Base-by-base conservation (phyloP, 2,888 invertebrate species). In the Erannis defoliaria region DNA sequence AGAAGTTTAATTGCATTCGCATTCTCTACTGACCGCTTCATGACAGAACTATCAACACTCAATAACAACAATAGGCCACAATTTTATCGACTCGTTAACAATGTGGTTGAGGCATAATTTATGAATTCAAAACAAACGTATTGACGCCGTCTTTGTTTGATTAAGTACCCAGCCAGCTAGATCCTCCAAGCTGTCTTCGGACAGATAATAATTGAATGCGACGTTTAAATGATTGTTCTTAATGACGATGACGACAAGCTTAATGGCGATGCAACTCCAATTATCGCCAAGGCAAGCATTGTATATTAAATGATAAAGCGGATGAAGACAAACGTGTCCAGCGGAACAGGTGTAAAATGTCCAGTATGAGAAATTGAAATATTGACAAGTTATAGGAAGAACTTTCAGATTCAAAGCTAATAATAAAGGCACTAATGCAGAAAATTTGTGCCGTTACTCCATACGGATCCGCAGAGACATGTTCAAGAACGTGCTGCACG, bases 401-500 rank as follows among this genome's bases (percentile, higher is more conserved):
- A 66, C 70, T 80, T 76, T 69, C 72, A 73, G 55, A 70, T 71
- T 67, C 55, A 71, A 73, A 70, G 76, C 75, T 77, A 78, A 80
- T 70, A 72, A 67, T 53, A 68, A 72, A 51, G 61, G 58, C 59
- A 72, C 71, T 72, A 78, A 76, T 71, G 76, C 68, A 68, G 73
- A 70, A 73, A 76, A 76, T 80, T 78, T 73, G 75, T 62, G 70
- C 61, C 74, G 79, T 80, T 31, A 45, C 74, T 84, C 79, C 77
- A 76, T 75, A 75, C 75, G 78, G 80, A 81, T 80, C 81, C 78
- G 76, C 78, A 75, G 74, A 77, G 67, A 71, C 77, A 82, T 81
- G 75, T 81, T 80, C 87, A 89, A 88, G 86, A 89, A 81, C 85
- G 82, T 80, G 79, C 74, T 75, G 75, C 81, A 82, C 76, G 84